Evolutionary conservation across 2,113 vertebrate genomes (phyloP), one percentile per base, ranked within the genome.

Genomic region (Gopherus flavomarginatus): DNA sequence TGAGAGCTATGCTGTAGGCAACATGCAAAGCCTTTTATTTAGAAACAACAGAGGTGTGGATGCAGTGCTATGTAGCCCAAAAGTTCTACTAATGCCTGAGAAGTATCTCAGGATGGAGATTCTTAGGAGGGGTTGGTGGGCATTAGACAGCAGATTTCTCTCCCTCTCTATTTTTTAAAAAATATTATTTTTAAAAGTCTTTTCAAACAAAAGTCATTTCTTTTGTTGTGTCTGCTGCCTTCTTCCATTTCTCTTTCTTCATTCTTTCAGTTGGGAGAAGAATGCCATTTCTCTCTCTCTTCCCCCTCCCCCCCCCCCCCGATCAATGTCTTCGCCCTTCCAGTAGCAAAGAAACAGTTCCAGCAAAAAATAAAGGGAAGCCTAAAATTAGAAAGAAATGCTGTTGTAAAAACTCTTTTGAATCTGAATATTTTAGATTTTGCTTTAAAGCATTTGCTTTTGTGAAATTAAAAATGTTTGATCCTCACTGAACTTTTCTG

Each of bases 311-410:
- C 53, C 0, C 1, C 29, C 19, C 6, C 38, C 65, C 1, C n/a
- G n/a, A 13, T 6, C 44, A 44, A 44, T 31, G 72, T 91, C 14
- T 38, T 54, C 44, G 24, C 42, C 79, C 84, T 86, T 53, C 35
- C 44, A 53, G 50, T 65, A 96, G 56, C 44, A 86, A 89, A 92
- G 59, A 26, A 78, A 62, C 0, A 86, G 42, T 81, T 44, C 87
- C 17, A 90, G 35, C 38, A 81, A 79, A 94, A 96, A 93, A 88
- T 12, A 69, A 91, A 93, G 86, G 38, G 2, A 1, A 89, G 19
- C 35, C 88, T 53, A 89, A 93, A 69, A 85, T 80, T 10, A 83
- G 27, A 82, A 81, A 90, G 35, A 59, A 47, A 35, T 13, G 62
- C 29, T 24, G 3, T 11, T 47, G 11, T 44, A 47, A 44, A 72